Percentiles rank a stretch among this genome's conserved stretches.
phyloP scores from a whole-genome alignment of 2,797 vertebrate species.

The Gymnopithys bicolor region DNA sequence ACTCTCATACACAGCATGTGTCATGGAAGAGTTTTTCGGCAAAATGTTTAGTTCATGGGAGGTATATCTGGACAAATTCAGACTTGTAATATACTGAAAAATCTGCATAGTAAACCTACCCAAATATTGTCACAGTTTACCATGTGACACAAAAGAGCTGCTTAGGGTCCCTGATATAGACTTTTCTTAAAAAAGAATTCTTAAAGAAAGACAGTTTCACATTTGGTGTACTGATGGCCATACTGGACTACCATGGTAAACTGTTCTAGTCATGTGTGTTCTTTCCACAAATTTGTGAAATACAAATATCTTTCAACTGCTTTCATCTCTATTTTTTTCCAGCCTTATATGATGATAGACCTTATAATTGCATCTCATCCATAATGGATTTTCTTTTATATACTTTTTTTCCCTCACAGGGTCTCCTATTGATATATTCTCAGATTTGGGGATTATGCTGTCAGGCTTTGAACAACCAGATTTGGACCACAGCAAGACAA shows the following conservation, averaged over 20 bases:
- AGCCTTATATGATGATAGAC: accelerated
- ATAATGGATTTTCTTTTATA: background rate
- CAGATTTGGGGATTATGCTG: background rate
- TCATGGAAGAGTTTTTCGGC: accelerated
- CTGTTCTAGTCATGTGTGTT: background rate
- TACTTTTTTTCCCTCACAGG: background rate
- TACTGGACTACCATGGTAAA: background rate
- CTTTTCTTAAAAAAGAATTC: background rate
- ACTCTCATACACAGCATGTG: background rate
- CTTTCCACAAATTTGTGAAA: background rate
- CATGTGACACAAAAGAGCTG: background rate
- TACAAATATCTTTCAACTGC: background rate
- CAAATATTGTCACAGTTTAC: background rate
- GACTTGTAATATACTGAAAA: background rate
- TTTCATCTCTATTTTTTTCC: background rate
- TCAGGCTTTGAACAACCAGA: background rate
- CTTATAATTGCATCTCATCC: background rate
- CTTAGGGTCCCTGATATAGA: background rate
- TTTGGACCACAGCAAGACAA: background rate
- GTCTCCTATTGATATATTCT: background rate
- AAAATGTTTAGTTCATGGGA: background rate
- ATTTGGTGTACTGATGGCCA: background rate
- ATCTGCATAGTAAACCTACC: background rate
- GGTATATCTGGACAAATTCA: background rate
- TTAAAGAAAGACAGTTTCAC: background rate